Conservation (phyloP, 1,140 invertebrate genomes). For the Lepidurus apus region DNA sequence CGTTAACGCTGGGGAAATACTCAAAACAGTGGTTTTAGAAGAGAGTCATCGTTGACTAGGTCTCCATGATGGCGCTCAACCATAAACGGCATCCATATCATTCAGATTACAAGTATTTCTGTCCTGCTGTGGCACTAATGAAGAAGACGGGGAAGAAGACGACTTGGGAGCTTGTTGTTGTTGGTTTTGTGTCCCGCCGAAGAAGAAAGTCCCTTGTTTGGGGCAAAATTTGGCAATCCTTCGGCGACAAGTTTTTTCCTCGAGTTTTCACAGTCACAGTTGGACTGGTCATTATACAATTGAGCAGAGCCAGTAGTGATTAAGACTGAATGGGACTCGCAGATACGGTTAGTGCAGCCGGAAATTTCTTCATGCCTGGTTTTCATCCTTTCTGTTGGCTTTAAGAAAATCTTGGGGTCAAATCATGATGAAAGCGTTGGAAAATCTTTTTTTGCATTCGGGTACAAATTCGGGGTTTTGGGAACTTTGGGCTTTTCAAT, state of each 20-base stretch:
- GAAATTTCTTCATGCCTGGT: constrained; percentile 9
- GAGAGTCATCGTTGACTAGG: background rate
- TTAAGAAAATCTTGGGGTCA: background rate
- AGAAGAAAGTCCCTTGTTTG: background rate
- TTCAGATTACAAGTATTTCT: constrained; percentile 1
- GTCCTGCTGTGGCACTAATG: constrained; percentile 18
- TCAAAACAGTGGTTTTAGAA: background rate
- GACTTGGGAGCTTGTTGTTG: constrained; percentile 8
- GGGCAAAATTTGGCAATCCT: background rate
- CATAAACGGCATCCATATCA: background rate
- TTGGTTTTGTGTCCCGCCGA: background rate
- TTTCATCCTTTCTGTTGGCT: background rate
- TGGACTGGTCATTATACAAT: background rate
- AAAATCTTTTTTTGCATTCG: background rate
- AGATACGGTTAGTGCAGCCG: background rate
- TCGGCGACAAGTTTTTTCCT: constrained; percentile 5
- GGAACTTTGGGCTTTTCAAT: too few relatives aligned
- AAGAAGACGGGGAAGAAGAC: constrained; percentile 4
- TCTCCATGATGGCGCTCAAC: background rate
- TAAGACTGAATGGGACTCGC: background rate
- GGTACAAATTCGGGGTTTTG: too few relatives aligned
- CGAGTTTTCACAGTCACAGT: background rate
- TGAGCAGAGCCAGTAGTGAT: background rate
- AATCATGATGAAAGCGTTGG: background rate
- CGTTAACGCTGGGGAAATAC: background rate